These are phyloP conservation scores for Hemibagrus guttatus DNA, from an alignment of 2,797 vertebrate genomes.

Conservation along the genomic window DNA sequence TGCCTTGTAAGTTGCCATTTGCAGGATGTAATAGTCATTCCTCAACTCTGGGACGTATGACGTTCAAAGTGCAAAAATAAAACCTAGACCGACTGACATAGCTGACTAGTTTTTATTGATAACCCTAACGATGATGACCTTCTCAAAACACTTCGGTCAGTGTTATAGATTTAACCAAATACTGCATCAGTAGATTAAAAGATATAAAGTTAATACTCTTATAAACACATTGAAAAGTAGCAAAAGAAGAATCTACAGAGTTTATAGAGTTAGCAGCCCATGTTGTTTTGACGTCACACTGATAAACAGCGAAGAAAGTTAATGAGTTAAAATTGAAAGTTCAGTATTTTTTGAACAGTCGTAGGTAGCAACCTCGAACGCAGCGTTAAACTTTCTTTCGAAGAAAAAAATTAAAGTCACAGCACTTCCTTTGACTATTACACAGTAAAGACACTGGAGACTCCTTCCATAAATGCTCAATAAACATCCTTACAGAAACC, in stretches of 20 bases:
- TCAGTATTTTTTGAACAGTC: too few species aligned
- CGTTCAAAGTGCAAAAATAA: too few species aligned
- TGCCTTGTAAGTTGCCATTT: too few species aligned
- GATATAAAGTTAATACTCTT: neutral
- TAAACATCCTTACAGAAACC: neutral
- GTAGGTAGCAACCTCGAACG: too few species aligned
- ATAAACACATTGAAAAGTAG: too few species aligned
- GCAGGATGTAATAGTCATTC: too few species aligned
- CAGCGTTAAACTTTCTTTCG: neutral
- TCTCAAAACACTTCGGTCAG: neutral
- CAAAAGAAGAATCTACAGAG: neutral
- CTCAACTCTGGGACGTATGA: too few species aligned
- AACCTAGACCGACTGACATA: neutral
- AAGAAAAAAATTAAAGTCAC: neutral
- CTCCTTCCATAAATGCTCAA: too few species aligned
- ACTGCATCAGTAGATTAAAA: neutral
- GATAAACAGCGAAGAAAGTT: neutral
- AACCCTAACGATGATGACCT: neutral
- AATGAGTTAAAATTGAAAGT: neutral
- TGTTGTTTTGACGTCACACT: neutral
- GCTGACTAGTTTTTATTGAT: neutral
- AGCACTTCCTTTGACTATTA: neutral
- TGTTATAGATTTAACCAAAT: neutral
- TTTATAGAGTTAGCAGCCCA: neutral
- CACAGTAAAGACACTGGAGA: too few species aligned